Conservation (phyloP, 2,888 invertebrate genomes). For the Sycophila texana region DNA sequence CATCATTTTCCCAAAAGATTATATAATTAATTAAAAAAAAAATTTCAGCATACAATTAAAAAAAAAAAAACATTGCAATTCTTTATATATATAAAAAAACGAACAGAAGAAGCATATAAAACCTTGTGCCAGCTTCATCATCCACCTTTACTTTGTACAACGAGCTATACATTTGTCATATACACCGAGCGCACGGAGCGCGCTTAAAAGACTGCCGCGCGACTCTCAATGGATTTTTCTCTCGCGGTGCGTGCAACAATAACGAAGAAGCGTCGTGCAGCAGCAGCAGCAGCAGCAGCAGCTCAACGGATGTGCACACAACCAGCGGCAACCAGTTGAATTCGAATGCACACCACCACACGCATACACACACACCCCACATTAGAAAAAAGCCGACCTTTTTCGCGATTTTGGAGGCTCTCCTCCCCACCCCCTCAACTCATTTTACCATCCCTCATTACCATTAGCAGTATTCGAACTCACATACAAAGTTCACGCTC, state of each 20-base stretch:
- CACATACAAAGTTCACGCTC: neutral
- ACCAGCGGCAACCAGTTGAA: constrained; percentile 26
- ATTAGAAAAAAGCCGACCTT: constrained; percentile 19
- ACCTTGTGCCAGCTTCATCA: neutral
- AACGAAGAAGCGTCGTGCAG: neutral
- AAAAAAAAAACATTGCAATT: neutral
- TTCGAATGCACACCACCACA: neutral
- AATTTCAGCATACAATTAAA: no score
- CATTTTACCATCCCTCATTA: neutral
- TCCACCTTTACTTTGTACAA: neutral
- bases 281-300: constrained; percentile 9
- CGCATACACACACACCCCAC: neutral
- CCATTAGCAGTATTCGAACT: no score
- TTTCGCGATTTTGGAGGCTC: neutral
- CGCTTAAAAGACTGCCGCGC: constrained; percentile 18
- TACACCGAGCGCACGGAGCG: neutral
- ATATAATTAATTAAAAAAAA: no score
- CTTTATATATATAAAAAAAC: neutral
- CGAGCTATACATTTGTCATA: neutral
- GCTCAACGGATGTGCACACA: neutral
- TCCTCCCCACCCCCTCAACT: neutral
- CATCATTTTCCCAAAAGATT: no score
- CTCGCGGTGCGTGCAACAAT: constrained; percentile 17
- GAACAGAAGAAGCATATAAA: neutral
- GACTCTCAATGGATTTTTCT: constrained; percentile 46